Percentiles rank a stretch among this genome's conserved stretches.
Conservation (phyloP, 2,113 vertebrate species). For the Panurus biarmicus region DNA sequence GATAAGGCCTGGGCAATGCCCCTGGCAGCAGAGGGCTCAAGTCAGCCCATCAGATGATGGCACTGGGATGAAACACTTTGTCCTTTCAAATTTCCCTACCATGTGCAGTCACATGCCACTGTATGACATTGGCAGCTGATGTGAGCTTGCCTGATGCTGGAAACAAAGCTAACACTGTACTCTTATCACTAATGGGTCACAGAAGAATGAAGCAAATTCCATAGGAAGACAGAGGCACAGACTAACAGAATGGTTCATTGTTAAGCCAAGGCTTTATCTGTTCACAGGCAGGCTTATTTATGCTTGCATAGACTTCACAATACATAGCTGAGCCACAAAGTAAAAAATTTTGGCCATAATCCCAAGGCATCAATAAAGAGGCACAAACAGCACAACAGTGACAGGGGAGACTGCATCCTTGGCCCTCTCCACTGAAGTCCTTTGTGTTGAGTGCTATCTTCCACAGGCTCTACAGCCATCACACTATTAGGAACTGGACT, state of each 20-base stretch:
- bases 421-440: neutral
- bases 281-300: neutral
- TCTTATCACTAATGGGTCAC: neutral
- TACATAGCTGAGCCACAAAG: neutral
- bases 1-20: neutral
- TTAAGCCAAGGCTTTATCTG: neutral
- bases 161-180: slow-evolving; percentile 2
- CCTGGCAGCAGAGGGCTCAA: neutral
- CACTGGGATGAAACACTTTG: neutral
- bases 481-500: neutral
- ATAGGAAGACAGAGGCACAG: neutral
- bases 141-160: neutral
- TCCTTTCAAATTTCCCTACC: neutral
- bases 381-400: neutral
- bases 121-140: neutral
- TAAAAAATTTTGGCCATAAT: neutral
- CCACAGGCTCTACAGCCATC: neutral
- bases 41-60: neutral
- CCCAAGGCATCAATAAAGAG: neutral
- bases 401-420: neutral
- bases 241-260: neutral
- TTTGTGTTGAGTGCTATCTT: neutral
- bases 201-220: neutral
- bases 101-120: neutral
- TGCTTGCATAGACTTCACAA: neutral